Evolutionary conservation across 2,888 invertebrate species (phyloP), one percentile per base, ranked within the genome.

Genomic region (Ormyrus nitidulus): DNA sequence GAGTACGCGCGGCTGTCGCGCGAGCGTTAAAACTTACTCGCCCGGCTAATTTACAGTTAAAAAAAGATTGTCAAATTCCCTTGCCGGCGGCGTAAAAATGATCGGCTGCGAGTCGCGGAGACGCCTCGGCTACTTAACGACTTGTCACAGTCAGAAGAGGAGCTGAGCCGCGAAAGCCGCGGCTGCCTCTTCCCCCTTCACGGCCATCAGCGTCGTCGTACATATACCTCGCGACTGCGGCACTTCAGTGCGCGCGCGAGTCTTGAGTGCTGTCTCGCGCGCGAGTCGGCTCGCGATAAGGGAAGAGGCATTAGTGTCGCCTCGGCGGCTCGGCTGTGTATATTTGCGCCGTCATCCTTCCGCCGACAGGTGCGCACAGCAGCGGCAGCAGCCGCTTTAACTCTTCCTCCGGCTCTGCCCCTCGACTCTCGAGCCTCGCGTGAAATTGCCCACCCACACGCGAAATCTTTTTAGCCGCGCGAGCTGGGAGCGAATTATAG

Each of bases 271-370:
- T 64, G 78, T 62, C 64, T 53, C 66, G 82, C 75, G 64, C 65
- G 73, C 76, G 82, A 76, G 79, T 81, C 72, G 69, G 74, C 66
- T 44, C 64, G 84, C 81, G 83, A 85, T 81, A 83, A 84, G 83
- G 83, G 77, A 53, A 56, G 84, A 82, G 82, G 83, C 83, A 85
- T 85, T 83, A 84, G 84, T 81, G 84, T 83, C 84, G 84, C 75
- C 81, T 82, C 80, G 81, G 10, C 56, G 64, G 19, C n/a, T 13
- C 46, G 81, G 81, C 82, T 83, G 83, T 84, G 84, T 84, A 83
- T 82, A 85, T 84, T 84, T 83, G 82, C 84, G 82, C 74, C 83
- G 83, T 85, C 84, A 85, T 83, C 83, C 82, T 84, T 83, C 82
- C 83, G 83, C 81, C 83, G 83, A 83, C 83, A 83, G 83, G 84